These are phyloP conservation scores for Labroides dimidiatus DNA, from an alignment of 2,797 vertebrate genomes.

Conservation along the genomic window DNA sequence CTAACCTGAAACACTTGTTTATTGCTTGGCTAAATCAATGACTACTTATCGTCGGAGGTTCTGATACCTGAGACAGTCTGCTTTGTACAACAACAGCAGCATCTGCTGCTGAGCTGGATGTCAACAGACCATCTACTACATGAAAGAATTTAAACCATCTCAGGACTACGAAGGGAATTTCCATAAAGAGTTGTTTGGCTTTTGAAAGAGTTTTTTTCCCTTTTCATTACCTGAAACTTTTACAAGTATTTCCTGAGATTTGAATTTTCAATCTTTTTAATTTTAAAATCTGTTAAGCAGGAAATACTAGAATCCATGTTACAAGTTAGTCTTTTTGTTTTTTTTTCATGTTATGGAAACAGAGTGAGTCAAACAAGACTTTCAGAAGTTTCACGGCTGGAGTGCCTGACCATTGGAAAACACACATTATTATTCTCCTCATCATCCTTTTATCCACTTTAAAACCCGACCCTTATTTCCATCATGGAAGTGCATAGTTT, in stretches of 20 bases:
- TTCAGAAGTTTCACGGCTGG: background rate
- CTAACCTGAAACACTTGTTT: background rate
- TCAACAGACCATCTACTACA: background rate
- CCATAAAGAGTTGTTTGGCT: background rate
- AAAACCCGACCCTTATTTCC: slow-evolving; percentile 1
- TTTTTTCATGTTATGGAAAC: too few relatives aligned
- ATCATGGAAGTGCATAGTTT: too few relatives aligned
- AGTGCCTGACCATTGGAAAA: background rate
- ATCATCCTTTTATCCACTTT: background rate
- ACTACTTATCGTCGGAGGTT: too few relatives aligned
- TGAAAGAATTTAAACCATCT: slow-evolving; percentile 1
- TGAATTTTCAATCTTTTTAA: background rate
- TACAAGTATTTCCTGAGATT: background rate
- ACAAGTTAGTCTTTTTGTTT: background rate
- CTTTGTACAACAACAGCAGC: background rate
- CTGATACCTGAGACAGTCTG: slow-evolving; percentile 15
- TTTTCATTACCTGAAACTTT: background rate
- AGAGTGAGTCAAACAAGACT: background rate
- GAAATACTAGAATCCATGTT: background rate
- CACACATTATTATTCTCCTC: background rate
- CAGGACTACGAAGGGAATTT: background rate
- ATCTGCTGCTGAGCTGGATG: background rate
- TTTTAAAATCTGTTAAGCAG: background rate
- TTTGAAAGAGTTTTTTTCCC: background rate
- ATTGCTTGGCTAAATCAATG: background rate